These are phyloP conservation scores for Myotis vivesi DNA, from an alignment of 2,797 vertebrate genomes.

Conservation along the genomic window DNA sequence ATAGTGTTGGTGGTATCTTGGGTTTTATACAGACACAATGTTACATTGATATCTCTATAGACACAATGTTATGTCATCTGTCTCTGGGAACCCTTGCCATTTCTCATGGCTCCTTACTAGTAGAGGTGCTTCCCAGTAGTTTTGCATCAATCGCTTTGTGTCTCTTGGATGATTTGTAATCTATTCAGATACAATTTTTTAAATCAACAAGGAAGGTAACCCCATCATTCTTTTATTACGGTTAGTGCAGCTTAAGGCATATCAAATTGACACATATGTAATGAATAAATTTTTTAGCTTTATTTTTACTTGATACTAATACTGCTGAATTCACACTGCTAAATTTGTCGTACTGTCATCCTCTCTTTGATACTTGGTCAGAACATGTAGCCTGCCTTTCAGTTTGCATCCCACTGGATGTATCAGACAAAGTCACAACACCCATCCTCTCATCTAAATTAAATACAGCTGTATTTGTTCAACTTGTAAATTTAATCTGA, in stretches of 20 bases:
- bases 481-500: background rate
- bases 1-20: accelerated
- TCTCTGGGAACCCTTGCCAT: background rate
- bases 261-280: background rate
- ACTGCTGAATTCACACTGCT: background rate
- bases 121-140: background rate
- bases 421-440: background rate
- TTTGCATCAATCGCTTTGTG: background rate
- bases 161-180: background rate
- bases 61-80: background rate
- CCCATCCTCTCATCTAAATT: background rate
- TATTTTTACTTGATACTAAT: background rate
- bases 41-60: background rate
- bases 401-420: background rate
- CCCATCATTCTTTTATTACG: background rate
- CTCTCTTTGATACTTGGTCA: background rate
- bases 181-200: background rate
- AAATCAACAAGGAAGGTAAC: background rate
- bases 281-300: background rate
- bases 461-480: accelerated
- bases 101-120: background rate
- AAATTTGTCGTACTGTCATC: accelerated
- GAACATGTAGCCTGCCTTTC: too few relatives aligned
- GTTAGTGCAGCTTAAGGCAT: background rate
- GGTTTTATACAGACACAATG: background rate